phyloP scores from a whole-genome alignment of 2,797 vertebrate genomes.

The Hydrophis major region DNA sequence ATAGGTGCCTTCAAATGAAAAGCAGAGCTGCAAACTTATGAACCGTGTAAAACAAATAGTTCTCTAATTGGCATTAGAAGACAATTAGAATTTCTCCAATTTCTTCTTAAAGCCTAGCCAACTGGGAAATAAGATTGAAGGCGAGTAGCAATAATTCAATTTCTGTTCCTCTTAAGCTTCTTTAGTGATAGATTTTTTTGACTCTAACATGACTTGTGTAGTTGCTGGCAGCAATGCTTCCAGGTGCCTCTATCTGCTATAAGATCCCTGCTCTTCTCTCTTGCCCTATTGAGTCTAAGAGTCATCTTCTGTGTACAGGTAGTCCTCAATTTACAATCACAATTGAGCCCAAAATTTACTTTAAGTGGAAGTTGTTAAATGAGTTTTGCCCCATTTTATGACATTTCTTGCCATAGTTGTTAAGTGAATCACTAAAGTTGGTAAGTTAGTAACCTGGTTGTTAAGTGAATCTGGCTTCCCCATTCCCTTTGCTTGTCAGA shows the following conservation, averaged over 20 bases:
- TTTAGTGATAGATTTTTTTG: neutral
- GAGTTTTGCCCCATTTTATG: no score
- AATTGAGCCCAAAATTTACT: no score
- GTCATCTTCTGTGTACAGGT: neutral
- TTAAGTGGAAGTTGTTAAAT: no score
- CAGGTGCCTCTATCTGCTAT: neutral
- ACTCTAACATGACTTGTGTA: neutral
- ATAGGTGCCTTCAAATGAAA: neutral
- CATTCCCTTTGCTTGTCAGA: no score
- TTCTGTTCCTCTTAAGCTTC: neutral
- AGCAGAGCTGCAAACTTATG: neutral
- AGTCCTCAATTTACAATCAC: no score
- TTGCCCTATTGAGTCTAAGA: neutral
- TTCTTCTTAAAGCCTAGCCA: neutral
- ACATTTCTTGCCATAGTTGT: no score
- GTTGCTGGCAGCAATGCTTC: neutral
- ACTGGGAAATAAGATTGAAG: neutral
- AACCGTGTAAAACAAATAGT: neutral
- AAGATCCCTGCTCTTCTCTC: neutral
- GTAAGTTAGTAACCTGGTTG: no score
- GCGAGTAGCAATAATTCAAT: neutral
- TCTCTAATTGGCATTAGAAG: neutral
- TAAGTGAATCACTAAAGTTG: no score
- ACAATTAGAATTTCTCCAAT: neutral
- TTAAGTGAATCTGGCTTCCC: no score